A percentile compares a stretch with the other conserved stretches of the same genome.
Evolutionary conservation across 2,797 vertebrate species (phyloP).

Genomic region (Pipistrellus nathusii): DNA sequence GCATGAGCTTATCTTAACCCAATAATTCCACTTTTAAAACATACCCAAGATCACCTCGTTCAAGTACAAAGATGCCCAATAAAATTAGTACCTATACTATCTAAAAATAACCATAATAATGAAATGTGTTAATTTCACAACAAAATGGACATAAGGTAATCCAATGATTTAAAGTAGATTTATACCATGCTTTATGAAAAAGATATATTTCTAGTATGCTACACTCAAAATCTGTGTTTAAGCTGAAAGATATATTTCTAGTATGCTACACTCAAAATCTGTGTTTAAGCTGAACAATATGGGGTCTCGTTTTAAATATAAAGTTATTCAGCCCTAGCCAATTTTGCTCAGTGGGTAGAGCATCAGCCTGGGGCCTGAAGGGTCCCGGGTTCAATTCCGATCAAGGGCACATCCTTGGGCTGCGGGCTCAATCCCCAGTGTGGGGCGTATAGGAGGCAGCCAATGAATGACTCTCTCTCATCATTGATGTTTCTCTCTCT

Average conservation of each 20-base stretch:
- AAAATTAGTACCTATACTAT: neutral
- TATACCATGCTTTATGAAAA: neutral
- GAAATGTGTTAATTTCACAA: neutral
- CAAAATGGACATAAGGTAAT: neutral
- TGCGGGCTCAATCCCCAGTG: too few relatives aligned
- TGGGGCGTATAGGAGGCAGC: neutral
- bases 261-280: neutral
- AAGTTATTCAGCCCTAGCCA: neutral
- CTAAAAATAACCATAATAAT: neutral
- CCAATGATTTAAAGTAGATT: neutral
- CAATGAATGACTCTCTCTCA: neutral
- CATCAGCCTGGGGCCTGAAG: neutral
- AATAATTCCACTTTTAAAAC: slow-evolving; percentile 21
- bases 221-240: neutral
- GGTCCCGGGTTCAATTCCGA: neutral
- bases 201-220: neutral
- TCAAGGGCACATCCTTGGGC: neutral
- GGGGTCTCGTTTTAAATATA: neutral
- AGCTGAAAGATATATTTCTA: neutral
- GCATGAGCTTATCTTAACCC: neutral
- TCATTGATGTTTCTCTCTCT: neutral
- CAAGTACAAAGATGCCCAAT: neutral
- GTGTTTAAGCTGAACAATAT: neutral
- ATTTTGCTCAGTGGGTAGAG: neutral
- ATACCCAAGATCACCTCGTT: neutral